Base-by-base conservation (phyloP, 92 coral and sea anemone genomes). In the Palythoa caribaeorum region DNA sequence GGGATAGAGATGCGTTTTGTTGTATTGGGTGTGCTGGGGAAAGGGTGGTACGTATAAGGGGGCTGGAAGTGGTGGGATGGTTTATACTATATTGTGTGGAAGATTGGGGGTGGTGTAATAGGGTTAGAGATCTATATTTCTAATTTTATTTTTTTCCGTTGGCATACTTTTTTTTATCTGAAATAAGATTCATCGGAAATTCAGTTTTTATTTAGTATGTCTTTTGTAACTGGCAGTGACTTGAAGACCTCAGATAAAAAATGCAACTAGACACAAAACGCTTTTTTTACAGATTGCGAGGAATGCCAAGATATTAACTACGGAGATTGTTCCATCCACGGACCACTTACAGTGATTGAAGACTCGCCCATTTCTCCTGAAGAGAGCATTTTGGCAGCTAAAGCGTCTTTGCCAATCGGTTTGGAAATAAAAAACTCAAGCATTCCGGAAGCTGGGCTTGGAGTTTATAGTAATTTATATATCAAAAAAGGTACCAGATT, bases 221-320 rank as follows among this genome's bases (percentile, higher is more conserved):
- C 28, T 28, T 28, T 28, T 28, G 28, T 28, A 28, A 28, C 28
- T 28, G 28, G 28, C 28, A 28, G 28, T 28, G 60, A 2, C 14
- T 15, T 9, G 14, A 54, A 54, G 9, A 2, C 14, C 14, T 15
- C 11, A 8, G 14, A 59, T 59, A 14, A 59, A 59, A 59, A 6
- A 20, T 12, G 17, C 12, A 59, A 59, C 5, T 10, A 10, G 14
- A 14, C 1, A 59, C 20, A 59, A 59, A 59, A 2, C 66, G 14
- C 55, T 0, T 28, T 16, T 73, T 38, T 52, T 68, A 39, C 75
- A 94, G 95, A 86, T 84, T 94, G 98, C 19, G 98, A 94, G 89
- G 98, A 93, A 10, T 94, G 98, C 50, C 98, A 94, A 79, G 94
- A 93, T 38, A 92, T 94, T n/a, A 89, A 89, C 79, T 89, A 91